phyloP scores from a whole-genome alignment of 30 jellyfish, hydroid and myxozoan genomes.

The Chrysaora quinquecirrha region DNA sequence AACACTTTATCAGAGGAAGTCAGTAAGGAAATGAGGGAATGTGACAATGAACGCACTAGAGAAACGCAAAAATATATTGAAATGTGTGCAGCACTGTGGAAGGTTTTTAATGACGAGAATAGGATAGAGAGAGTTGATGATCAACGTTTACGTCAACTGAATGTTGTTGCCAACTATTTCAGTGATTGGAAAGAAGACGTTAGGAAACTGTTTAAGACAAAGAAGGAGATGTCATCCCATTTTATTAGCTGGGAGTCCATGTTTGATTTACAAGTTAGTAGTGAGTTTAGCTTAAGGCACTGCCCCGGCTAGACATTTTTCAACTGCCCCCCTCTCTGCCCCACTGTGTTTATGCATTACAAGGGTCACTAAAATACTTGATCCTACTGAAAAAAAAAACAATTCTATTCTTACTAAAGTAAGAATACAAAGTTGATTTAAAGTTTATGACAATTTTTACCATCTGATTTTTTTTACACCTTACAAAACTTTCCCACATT shows the following conservation, averaged over 20 bases:
- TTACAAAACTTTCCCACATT: too few species aligned
- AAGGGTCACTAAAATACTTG: too few species aligned
- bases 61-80: background rate
- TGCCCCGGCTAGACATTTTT: too few species aligned
- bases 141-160: background rate
- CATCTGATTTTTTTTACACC: too few species aligned
- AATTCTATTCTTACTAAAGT: too few species aligned
- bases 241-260: background rate
- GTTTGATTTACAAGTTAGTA: conserved; percentile 23
- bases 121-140: background rate
- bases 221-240: background rate
- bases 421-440: too few species aligned
- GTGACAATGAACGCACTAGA: background rate
- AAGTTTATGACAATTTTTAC: too few species aligned
- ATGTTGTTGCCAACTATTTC: background rate
- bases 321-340: too few species aligned
- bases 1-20: conserved; percentile 3
- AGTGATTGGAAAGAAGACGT: background rate
- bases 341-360: too few species aligned
- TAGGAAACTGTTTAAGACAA: background rate
- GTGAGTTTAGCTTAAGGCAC: too few species aligned
- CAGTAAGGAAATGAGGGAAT: background rate
- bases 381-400: too few species aligned
- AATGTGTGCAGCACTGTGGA: background rate
- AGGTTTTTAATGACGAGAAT: background rate